phyloP scores from a whole-genome alignment of 2,113 vertebrate genomes.

The Carettochelys insculpta region DNA sequence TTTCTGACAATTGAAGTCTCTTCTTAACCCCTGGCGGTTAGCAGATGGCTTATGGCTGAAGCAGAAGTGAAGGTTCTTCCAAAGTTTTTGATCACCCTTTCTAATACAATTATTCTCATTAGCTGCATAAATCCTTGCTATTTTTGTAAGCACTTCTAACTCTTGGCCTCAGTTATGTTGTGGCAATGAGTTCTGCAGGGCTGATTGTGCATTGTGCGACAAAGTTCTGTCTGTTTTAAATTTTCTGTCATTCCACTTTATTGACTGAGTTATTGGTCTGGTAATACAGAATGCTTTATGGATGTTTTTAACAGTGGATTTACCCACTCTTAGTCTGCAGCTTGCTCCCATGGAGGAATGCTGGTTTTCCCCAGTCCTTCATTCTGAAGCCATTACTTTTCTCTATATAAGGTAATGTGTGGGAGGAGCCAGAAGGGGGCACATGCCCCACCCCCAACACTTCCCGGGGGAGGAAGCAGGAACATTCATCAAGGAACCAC shows the following conservation, averaged over 20 bases:
- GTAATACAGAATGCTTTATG: background rate
- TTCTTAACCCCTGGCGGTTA: background rate
- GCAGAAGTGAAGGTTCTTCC: background rate
- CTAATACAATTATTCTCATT: too few species aligned
- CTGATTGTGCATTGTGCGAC: fast-evolving
- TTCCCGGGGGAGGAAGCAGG: too few species aligned
- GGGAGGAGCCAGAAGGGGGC: too few species aligned
- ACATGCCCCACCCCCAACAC: too few species aligned
- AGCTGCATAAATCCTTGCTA: background rate
- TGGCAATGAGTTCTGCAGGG: background rate
- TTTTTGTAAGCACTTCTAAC: background rate
- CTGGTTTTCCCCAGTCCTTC: background rate
- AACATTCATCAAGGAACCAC: too few species aligned
- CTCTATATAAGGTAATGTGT: too few species aligned
- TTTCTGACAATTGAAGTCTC: background rate
- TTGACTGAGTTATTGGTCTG: background rate
- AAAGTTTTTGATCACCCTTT: background rate
- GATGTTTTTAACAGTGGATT: background rate
- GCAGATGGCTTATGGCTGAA: background rate
- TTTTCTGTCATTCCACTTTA: background rate
- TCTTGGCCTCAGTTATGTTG: background rate
- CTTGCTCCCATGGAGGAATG: background rate
- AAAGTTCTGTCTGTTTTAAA: background rate
- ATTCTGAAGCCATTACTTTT: background rate
- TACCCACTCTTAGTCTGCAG: fast-evolving